These are phyloP conservation scores for Delphinus delphis DNA, from an alignment of 2,113 vertebrate species.

Conservation along the genomic window DNA sequence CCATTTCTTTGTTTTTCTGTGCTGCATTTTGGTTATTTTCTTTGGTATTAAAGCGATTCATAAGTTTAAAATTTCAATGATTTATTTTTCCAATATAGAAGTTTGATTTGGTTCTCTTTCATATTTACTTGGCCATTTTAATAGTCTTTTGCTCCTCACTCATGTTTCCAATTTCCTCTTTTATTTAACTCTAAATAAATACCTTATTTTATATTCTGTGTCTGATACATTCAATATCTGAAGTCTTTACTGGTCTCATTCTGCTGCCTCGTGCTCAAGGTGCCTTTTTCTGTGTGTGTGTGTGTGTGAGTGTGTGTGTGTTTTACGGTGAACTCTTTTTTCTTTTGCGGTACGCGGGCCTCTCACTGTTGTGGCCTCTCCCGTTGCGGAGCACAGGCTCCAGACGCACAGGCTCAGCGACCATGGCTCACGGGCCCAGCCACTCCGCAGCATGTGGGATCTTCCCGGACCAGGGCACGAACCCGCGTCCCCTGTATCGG, in stretches of 20 bases:
- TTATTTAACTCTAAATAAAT: neutral
- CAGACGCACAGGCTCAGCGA: rapidly evolving
- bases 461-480: too few relatives aligned
- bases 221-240: neutral
- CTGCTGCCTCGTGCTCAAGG: neutral
- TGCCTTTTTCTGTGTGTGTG: neutral
- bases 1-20: neutral
- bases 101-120: constrained; percentile 28
- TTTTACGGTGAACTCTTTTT: too few relatives aligned
- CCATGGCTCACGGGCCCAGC: too few relatives aligned
- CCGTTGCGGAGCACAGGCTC: too few relatives aligned
- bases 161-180: neutral
- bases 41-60: neutral
- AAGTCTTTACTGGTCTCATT: neutral
- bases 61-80: neutral
- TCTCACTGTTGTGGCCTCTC: too few relatives aligned
- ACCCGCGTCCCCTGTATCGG: too few relatives aligned
- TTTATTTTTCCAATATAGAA: neutral
- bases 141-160: neutral
- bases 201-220: neutral
- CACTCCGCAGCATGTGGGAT: too few relatives aligned
- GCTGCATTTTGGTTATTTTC: neutral
- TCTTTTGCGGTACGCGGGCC: too few relatives aligned
- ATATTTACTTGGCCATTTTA: neutral
- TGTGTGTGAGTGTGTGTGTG: neutral